Evolutionary conservation across 2,113 vertebrate species (phyloP), one percentile per base, ranked within the genome.

Genomic region (Bubo blakistoni): DNA sequence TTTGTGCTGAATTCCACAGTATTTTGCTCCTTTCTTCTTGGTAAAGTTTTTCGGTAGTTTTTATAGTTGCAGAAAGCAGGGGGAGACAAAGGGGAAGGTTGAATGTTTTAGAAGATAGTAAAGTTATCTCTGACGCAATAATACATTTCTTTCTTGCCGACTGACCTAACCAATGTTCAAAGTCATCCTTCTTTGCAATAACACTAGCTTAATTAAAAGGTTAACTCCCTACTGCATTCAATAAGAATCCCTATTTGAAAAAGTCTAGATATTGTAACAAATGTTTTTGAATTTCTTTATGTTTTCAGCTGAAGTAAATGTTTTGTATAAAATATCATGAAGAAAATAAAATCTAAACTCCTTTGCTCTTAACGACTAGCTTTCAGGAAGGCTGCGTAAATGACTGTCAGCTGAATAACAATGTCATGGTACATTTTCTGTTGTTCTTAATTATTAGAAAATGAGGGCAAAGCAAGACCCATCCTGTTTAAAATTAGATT

Each of bases 361-460:
- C 72, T 96, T 16, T 58, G 62, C 82, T 92, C 77, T 95, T 59
- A 72, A 88, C 0, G 4, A 13, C 16, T 24, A 34, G 20, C 30
- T 88, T 91, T 88, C 59, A 83, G 94, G 92, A 96, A 87, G 93
- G 81, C 93, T 96, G 59, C 58, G 92, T 91, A 98, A 97, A 92
- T 96, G 96, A 95, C 96, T 98, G 97, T 90, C 87, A 95, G 74
- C 29, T 76, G 63, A 92, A 88, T 90, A 94, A 95, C 94, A 88
- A 80, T 95, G 96, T 96, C 96, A 80, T 66, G 78, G 91, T 97
- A 95, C 91, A 55, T 97, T 97, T 98, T 97, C 97, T 98, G 94
- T 98, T 98, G 97, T 96, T 98, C 97, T 97, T 98, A 98, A 98
- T 98, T 98, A 98, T 96, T 95, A 88, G 95, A 97, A 98, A 98